Percentiles rank a stretch among this genome's conserved stretches.
Conservation (phyloP, 23 tunicate genomes). For the Ciona savignyi region DNA sequence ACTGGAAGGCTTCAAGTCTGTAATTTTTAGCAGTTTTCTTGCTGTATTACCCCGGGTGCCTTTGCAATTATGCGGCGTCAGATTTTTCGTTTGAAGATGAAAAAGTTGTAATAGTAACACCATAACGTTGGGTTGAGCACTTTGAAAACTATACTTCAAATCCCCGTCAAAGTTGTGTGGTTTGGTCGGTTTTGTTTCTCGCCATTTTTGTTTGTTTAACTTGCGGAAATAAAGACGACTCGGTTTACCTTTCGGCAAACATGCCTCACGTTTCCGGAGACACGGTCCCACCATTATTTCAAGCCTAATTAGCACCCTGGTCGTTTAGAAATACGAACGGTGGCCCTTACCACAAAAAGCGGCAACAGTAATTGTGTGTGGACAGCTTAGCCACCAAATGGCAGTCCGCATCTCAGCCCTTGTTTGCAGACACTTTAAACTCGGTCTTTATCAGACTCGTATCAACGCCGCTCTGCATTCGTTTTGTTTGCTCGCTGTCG, state of each 20-base stretch:
- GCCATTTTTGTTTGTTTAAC: not conserved
- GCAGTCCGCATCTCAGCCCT: not conserved
- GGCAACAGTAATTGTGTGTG: not conserved
- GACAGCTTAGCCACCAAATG: not conserved
- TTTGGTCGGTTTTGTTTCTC: not conserved
- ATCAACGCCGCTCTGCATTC: slow-evolving; percentile 1
- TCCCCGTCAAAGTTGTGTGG: no score
- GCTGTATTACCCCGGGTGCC: not conserved
- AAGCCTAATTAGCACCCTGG: not conserved
- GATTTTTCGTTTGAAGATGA: not conserved
- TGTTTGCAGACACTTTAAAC: not conserved
- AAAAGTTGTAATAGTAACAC: no score
- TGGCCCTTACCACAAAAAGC: not conserved
- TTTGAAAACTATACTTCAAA: no score
- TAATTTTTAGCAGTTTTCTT: not conserved
- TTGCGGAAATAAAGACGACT: not conserved
- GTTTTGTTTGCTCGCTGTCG: not conserved
- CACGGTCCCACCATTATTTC: not conserved
- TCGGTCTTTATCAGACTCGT: not conserved
- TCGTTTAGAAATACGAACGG: not conserved
- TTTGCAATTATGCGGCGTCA: not conserved
- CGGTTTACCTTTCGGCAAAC: not conserved
- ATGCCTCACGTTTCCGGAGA: not conserved
- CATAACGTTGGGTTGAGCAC: no score
- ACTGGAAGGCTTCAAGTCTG: not conserved